Evolutionary conservation across 2,888 invertebrate species (phyloP), one percentile per base, ranked within the genome.

Genomic region (Lypha dubia): DNA sequence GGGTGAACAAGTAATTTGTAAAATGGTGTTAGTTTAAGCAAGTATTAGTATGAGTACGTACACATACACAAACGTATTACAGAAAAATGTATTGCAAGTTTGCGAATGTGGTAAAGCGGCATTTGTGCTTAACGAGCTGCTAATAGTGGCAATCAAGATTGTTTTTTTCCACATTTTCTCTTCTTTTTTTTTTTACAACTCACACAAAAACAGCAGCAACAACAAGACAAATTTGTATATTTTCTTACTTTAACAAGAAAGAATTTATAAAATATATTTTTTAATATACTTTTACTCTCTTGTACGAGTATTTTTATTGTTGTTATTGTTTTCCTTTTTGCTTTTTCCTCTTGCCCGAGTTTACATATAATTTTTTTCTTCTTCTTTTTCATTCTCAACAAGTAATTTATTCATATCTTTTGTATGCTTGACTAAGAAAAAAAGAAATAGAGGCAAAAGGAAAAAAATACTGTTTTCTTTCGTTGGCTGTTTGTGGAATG

Each of bases 91-190:
- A 35, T 82, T 70, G 44, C 35, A 20, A 32, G 58, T 75, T 20
- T 41, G 20, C 24, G 68, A 51, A 74, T 76, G 67, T 44, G 79
- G 79, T 74, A 63, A 60, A 84, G 58, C 84, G 77, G 81, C 84
- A 84, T 81, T 84, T 84, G 84, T 79, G 84, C 77, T 81, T 84
- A 84, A 84, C 81, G 84, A 84, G 81, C 84, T 84, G 84, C 84
- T 84, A 84, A 84, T 84, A 81, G 58, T 74, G 84, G 84, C 81
- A 84, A 84, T 84, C 81, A 71, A 74, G 81, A 81, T 65, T 63
- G n/a, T n/a, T 74, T 76, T 73, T 15, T n/a, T 15, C 6, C 1
- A 15, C 7, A n/a, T 53, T 53, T 15, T 22, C 41, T 22, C 7
- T 35, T 38, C 7, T 68, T 8, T n/a, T 24, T 17, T 41, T 65